phyloP scores from a whole-genome alignment of 1,140 invertebrate genomes.

The Mercenaria mercenaria region DNA sequence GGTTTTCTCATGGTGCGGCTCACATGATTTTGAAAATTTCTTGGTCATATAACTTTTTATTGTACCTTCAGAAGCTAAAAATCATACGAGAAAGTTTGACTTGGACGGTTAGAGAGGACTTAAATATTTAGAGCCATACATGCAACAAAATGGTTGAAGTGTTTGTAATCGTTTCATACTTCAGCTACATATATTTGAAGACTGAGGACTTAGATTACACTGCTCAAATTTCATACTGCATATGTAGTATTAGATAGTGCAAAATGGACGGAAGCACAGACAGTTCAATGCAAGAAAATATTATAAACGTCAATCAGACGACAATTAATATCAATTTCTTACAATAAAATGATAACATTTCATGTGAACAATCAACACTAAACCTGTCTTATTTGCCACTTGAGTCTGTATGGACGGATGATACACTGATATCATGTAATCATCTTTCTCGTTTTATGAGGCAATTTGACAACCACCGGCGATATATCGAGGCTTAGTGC shows the following conservation, averaged over 20 bases:
- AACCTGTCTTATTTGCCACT: conserved; percentile 33
- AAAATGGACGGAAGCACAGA: not conserved
- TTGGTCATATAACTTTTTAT: too few relatives aligned
- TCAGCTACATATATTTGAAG: too few relatives aligned
- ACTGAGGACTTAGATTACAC: too few relatives aligned
- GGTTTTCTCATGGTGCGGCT: too few relatives aligned
- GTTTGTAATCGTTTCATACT: too few relatives aligned
- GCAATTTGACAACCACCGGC: not conserved
- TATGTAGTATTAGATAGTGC: not conserved
- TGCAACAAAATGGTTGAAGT: too few relatives aligned
- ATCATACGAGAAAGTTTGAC: too few relatives aligned
- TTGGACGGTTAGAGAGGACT: too few relatives aligned
- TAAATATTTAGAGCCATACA: too few relatives aligned
- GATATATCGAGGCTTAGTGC: not conserved
- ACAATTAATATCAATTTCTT: conserved; percentile 20
- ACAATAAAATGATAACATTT: conserved; percentile 17
- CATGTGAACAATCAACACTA: not conserved
- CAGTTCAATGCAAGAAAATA: not conserved
- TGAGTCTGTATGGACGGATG: conserved; percentile 3
- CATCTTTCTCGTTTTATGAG: not conserved
- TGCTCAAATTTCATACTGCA: too few relatives aligned
- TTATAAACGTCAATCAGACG: not conserved
- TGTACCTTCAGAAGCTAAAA: too few relatives aligned
- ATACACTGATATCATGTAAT: not conserved
- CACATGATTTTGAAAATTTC: too few relatives aligned